A percentile compares a stretch with the other conserved stretches of the same genome.
Evolutionary conservation across 2,888 invertebrate species (phyloP).

Genomic region (Caenorhabditis virilis): DNA sequence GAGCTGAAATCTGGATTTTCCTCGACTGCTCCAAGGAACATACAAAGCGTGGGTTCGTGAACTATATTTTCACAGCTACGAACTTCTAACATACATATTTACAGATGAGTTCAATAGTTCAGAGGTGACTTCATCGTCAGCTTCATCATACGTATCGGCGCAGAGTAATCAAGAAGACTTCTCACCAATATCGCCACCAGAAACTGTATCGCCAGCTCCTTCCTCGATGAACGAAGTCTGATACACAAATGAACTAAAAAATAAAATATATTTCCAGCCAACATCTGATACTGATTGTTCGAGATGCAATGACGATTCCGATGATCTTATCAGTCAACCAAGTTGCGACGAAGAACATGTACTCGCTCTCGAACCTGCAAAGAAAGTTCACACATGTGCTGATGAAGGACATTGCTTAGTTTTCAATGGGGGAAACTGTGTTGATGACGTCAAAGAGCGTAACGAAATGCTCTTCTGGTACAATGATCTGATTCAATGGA

Average conservation of each 20-base stretch:
- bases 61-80: too few relatives aligned
- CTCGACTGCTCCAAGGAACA: neutral
- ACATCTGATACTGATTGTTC: conserved; percentile 4
- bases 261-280: neutral
- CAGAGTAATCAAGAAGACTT: neutral
- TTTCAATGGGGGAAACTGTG: conserved; percentile 12
- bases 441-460: conserved; percentile 13
- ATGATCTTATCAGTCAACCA: neutral
- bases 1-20: conserved; percentile 12
- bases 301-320: conserved; percentile 2
- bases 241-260: too few relatives aligned
- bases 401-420: conserved; percentile 23
- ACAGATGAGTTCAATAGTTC: too few relatives aligned
- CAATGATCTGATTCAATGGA: conserved; percentile 30
- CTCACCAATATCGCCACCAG: neutral
- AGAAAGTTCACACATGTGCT: conserved; percentile 11
- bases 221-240: too few relatives aligned
- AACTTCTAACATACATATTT: too few relatives aligned
- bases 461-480: conserved; percentile 18
- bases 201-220: too few relatives aligned
- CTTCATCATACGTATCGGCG: neutral
- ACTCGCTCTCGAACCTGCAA: conserved; percentile 1
- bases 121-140: too few relatives aligned
- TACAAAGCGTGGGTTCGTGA: neutral
- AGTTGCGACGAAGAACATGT: conserved; percentile 1